phyloP scores from a whole-genome alignment of 2,888 invertebrate genomes.

The Drosophila pseudotalamancana region DNA sequence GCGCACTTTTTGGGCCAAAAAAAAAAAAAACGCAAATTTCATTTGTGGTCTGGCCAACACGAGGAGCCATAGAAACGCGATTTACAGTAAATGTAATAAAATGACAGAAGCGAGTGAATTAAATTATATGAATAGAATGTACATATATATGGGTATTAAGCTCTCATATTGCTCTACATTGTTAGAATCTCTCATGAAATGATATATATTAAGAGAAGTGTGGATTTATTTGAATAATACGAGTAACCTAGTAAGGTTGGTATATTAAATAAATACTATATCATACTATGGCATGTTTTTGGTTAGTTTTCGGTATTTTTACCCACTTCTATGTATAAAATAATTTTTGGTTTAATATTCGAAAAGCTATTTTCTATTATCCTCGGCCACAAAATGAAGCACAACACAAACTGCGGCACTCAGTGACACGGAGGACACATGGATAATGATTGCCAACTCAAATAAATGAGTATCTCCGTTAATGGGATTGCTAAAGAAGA shows the following conservation, averaged over 20 bases:
- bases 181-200: too few relatives aligned
- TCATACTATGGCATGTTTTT: too few relatives aligned
- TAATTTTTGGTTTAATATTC: too few relatives aligned
- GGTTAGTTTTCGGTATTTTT: too few relatives aligned
- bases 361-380: too few relatives aligned
- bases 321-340: too few relatives aligned
- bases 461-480: not conserved
- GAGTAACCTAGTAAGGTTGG: too few relatives aligned
- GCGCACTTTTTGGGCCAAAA: not conserved
- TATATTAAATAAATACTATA: too few relatives aligned
- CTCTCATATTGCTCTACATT: too few relatives aligned
- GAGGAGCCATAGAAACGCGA: not conserved
- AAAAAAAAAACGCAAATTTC: not conserved
- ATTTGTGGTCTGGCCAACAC: not conserved
- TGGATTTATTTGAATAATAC: too few relatives aligned
- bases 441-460: conserved; percentile 5
- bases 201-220: too few relatives aligned
- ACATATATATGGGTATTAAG: not conserved
- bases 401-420: not conserved
- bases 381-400: not conserved
- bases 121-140: not conserved
- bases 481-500: not conserved
- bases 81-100: not conserved
- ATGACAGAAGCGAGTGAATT: not conserved
- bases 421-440: not conserved